phyloP scores from a whole-genome alignment of 2,113 vertebrate genomes.

The Tachuris rubrigastra region DNA sequence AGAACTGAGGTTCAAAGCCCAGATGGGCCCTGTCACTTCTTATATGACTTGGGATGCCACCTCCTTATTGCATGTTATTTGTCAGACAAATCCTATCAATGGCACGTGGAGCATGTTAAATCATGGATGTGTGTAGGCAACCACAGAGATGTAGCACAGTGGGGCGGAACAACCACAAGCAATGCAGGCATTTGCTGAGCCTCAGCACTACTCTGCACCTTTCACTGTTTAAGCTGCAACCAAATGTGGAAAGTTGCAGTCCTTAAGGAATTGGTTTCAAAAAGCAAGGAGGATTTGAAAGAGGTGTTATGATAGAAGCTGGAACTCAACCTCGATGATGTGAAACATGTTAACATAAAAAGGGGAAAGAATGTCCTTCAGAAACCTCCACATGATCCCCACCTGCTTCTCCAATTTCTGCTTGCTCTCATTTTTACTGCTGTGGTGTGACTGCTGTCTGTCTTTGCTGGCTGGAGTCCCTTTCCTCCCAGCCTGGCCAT shows the following conservation, averaged over 20 bases:
- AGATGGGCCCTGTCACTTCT: background rate
- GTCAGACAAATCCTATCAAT: background rate
- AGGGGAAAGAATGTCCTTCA: background rate
- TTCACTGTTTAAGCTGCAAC: background rate
- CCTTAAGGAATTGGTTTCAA: background rate
- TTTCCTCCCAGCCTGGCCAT: background rate
- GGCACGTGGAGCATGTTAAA: background rate
- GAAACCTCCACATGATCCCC: background rate
- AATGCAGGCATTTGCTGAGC: background rate
- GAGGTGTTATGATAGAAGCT: background rate
- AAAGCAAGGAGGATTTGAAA: background rate
- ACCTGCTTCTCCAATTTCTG: background rate
- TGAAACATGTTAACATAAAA: background rate
- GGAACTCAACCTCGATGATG: background rate
- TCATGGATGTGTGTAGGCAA: background rate
- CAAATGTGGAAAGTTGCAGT: background rate
- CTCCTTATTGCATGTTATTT: background rate
- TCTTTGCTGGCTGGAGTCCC: background rate
- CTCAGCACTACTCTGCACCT: background rate
- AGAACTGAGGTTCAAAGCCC: background rate
- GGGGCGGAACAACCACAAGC: no score
- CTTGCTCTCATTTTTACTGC: background rate
- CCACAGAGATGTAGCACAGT: background rate
- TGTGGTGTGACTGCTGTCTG: background rate
- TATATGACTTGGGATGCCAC: background rate